Conservation (phyloP, 64 coral and sea anemone genomes). For the Anthopleura sola region DNA sequence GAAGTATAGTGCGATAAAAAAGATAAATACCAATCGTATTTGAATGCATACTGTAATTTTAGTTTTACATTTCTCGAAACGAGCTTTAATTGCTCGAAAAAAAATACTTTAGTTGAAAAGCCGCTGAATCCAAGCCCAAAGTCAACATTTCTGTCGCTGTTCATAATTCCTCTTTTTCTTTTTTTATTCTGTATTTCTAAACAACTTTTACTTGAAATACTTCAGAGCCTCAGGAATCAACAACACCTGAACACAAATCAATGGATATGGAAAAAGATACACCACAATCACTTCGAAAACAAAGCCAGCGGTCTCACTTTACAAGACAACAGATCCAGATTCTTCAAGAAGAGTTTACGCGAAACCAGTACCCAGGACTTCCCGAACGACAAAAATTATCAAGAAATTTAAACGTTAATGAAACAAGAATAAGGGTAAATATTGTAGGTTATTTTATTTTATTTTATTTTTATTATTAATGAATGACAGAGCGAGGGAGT, state of each 20-base stretch:
- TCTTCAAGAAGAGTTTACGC: slow-evolving; percentile 43
- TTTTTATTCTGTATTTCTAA: no score
- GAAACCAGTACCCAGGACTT: slow-evolving; percentile 51
- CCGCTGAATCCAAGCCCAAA: no score
- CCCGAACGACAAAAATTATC: slow-evolving; percentile 28
- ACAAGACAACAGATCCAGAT: slow-evolving; percentile 40
- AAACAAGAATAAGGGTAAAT: slow-evolving; percentile 36
- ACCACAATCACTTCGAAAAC: not conserved
- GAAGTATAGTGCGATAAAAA: no score
- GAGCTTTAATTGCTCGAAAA: no score
- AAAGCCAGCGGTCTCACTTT: slow-evolving; percentile 42
- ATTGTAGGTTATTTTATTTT: no score
- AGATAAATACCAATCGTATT: no score
- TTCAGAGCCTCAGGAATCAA: not conserved
- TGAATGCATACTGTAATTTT: no score
- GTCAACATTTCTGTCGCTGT: no score
- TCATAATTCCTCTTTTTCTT: not conserved
- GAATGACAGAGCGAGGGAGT: no score
- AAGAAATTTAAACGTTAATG: slow-evolving; percentile 25
- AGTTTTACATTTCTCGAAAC: no score
- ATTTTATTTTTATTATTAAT: no score
- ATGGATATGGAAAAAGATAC: not conserved
- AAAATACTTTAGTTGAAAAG: no score
- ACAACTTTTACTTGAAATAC: not conserved
- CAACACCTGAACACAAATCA: not conserved